These are phyloP conservation scores for Phengaris alcon DNA, from an alignment of 2,888 invertebrate genomes.

Conservation along the genomic window DNA sequence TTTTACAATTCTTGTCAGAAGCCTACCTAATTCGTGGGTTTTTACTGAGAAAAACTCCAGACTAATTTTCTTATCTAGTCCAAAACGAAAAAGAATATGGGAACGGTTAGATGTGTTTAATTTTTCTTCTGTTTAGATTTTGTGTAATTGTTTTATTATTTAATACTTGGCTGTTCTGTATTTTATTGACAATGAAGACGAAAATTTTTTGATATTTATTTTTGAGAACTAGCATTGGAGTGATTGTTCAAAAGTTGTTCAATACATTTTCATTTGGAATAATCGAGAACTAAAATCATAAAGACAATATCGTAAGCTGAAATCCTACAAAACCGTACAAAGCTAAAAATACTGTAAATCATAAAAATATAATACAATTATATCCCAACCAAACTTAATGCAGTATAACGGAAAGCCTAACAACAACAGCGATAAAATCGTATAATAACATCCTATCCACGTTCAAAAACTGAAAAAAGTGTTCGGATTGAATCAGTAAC, in stretches of 20 bases:
- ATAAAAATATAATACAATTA: not conserved
- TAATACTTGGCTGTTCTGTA: not conserved
- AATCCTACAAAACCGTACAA: not conserved
- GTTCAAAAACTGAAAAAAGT: constrained; percentile 14
- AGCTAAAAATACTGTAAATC: not conserved
- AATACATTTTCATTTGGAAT: not conserved
- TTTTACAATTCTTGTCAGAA: constrained; percentile 22
- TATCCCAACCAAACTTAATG: not conserved
- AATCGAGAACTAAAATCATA: not conserved
- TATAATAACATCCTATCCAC: constrained; percentile 21
- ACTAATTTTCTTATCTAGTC: constrained; percentile 7
- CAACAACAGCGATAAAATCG: constrained; percentile 4
- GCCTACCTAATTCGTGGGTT: constrained; percentile 17
- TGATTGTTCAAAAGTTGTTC: no score
- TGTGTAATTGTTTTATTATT: not conserved
- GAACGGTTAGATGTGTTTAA: not conserved
- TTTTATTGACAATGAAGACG: no score
- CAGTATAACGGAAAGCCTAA: not conserved
- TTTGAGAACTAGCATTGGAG: no score
- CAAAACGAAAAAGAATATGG: not conserved
- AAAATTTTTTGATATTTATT: no score
- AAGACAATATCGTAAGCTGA: not conserved
- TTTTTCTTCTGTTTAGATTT: not conserved
- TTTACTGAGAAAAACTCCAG: constrained; percentile 15
- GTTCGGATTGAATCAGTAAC: constrained; percentile 28